Evolutionary conservation across 2,888 invertebrate genomes (phyloP).

Genomic region (Trisateles emortualis): DNA sequence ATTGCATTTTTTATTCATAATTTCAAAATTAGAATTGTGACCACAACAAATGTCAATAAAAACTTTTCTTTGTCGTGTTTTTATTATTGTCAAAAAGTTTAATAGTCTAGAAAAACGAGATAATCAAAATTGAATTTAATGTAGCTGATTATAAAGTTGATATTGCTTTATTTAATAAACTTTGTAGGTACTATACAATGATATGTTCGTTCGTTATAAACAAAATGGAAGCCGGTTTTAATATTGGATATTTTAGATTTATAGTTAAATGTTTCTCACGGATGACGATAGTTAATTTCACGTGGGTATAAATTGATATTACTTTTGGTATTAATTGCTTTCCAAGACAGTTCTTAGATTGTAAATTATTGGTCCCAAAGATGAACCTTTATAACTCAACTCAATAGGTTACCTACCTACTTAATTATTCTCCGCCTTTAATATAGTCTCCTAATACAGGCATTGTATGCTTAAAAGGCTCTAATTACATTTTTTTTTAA

Average conservation of each 20-base stretch:
- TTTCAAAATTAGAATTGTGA: not conserved
- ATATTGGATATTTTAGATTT: constrained; percentile 39
- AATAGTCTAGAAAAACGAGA: constrained; percentile 12
- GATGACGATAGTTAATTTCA: constrained; percentile 29
- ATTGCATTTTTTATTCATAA: not conserved
- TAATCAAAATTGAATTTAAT: constrained; percentile 9
- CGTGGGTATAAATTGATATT: constrained; percentile 31
- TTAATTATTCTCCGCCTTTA: too few species aligned
- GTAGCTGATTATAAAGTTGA: constrained; percentile 5
- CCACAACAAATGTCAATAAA: constrained; percentile 33
- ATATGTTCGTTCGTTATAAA: constrained; percentile 12
- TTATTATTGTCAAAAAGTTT: constrained; percentile 29
- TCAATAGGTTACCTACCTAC: too few species aligned
- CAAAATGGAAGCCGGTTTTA: constrained; percentile 43
- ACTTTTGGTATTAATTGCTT: constrained; percentile 27
- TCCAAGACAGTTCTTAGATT: not conserved
- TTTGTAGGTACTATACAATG: constrained; percentile 37
- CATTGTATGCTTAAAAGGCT: too few species aligned
- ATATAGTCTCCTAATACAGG: too few species aligned
- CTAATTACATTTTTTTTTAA: too few species aligned
- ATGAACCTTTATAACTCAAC: too few species aligned
- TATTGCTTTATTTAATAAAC: constrained; percentile 3
- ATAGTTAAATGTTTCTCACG: constrained; percentile 27
- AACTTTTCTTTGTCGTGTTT: constrained; percentile 29
- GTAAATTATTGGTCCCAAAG: constrained; percentile 6